phyloP scores from a whole-genome alignment of 1,140 invertebrate species.

The Periplaneta americana region DNA sequence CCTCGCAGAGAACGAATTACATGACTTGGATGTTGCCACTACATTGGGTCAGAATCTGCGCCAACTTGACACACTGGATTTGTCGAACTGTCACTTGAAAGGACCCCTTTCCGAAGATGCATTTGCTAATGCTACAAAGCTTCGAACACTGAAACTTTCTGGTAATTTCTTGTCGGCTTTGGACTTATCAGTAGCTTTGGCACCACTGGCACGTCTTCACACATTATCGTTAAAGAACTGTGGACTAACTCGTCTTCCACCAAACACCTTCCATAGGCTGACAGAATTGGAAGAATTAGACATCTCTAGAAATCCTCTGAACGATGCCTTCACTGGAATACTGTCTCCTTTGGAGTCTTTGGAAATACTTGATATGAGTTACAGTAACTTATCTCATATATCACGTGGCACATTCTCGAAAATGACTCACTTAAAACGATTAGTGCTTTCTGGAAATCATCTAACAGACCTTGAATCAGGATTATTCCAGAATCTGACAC shows the following conservation, averaged over 20 bases:
- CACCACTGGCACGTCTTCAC: conserved; percentile 56
- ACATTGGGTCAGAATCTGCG: conserved; percentile 59
- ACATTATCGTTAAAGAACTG: conserved; percentile 62
- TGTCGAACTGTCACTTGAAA: conserved; percentile 62
- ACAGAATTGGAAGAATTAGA: conserved; percentile 58
- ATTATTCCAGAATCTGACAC: conserved; percentile 60
- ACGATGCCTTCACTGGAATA: conserved; percentile 59
- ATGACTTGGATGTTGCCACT: conserved; percentile 54
- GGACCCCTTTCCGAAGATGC: conserved; percentile 59
- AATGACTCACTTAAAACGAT: conserved; percentile 58
- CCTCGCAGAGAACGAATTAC: conserved; percentile 58
- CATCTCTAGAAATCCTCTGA: conserved; percentile 61
- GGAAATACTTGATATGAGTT: conserved; percentile 67
- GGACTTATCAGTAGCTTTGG: conserved; percentile 58
- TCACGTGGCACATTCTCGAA: conserved; percentile 59
- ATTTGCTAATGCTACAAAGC: conserved; percentile 59
- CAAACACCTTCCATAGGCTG: conserved; percentile 56
- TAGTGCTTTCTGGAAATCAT: conserved; percentile 62
- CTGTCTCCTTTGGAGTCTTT: conserved; percentile 58
- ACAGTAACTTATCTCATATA: conserved; percentile 60
- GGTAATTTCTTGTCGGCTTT: conserved; percentile 62
- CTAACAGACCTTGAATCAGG: conserved; percentile 59
- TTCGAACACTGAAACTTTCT: conserved; percentile 56
- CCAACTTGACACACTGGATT: conserved; percentile 58
- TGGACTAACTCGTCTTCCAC: conserved; percentile 52